phyloP scores from a whole-genome alignment of 2,888 invertebrate genomes.

The Sericinus montela region DNA sequence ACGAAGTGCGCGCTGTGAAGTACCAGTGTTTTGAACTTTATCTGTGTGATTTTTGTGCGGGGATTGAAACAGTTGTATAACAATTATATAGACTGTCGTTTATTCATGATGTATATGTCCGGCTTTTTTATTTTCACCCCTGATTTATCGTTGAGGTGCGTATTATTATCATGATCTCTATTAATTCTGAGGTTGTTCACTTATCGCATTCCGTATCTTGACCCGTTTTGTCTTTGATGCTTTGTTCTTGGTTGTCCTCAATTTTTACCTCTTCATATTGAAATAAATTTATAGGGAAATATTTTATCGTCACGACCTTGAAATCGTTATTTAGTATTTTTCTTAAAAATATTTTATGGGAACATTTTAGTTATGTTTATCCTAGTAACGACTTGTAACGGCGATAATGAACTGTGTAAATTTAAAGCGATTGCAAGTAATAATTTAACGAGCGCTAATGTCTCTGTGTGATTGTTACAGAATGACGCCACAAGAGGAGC shows the following conservation, averaged over 20 bases:
- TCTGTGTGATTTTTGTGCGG: slow-evolving; percentile 58
- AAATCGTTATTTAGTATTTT: slow-evolving; percentile 6
- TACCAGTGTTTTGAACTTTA: slow-evolving; percentile 70
- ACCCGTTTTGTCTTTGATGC: slow-evolving; percentile 44
- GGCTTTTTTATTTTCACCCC: slow-evolving; percentile 70
- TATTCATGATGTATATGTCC: slow-evolving; percentile 65
- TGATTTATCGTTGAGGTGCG: slow-evolving; percentile 70
- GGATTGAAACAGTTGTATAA: slow-evolving; percentile 35
- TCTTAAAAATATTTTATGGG: slow-evolving; percentile 11
- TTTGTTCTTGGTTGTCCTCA: slow-evolving; percentile 13
- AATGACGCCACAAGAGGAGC: slow-evolving; percentile 77
- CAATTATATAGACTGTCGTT: slow-evolving; percentile 42
- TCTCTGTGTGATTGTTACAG: slow-evolving; percentile 61
- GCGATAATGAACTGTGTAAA: slow-evolving; percentile 16
- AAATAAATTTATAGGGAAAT: slow-evolving; percentile 9
- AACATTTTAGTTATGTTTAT: background rate
- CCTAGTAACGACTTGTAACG: background rate
- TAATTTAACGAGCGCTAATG: slow-evolving; percentile 45
- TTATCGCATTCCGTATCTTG: slow-evolving; percentile 47
- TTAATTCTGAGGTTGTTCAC: slow-evolving; percentile 16
- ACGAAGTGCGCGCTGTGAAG: slow-evolving; percentile 62
- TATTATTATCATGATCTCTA: slow-evolving; percentile 33
- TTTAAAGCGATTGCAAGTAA: slow-evolving; percentile 13
- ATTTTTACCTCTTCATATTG: slow-evolving; percentile 7
- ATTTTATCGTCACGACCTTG: slow-evolving; percentile 4